phyloP scores from a whole-genome alignment of 2,113 vertebrate species.

The Centropristis striata region DNA sequence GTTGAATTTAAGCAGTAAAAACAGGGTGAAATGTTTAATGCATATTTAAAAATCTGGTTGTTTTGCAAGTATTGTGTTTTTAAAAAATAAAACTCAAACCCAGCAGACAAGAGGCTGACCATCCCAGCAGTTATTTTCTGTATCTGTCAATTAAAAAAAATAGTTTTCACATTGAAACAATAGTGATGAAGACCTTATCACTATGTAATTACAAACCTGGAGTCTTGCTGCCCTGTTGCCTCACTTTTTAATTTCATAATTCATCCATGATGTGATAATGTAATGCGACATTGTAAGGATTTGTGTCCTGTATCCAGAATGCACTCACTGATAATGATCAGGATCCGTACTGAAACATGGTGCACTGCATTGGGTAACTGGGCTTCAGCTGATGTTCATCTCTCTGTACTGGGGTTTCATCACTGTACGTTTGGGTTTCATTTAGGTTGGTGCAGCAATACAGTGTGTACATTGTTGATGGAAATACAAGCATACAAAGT shows the following conservation, averaged over 20 bases:
- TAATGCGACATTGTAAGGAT: background rate
- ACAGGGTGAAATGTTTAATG: background rate
- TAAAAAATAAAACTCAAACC: slow-evolving; percentile 1
- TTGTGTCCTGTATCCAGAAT: slow-evolving; percentile 25
- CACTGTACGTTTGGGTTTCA: slow-evolving; percentile 44
- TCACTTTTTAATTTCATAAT: slow-evolving; percentile 21
- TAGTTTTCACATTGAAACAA: slow-evolving; percentile 25
- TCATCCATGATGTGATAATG: slow-evolving; percentile 5
- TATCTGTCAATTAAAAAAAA: background rate
- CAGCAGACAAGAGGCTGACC: slow-evolving; percentile 17
- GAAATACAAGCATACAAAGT: slow-evolving; percentile 35
- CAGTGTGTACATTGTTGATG: slow-evolving; percentile 9
- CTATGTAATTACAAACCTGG: slow-evolving; percentile 12
- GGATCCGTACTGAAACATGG: slow-evolving; percentile 13
- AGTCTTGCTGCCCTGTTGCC: slow-evolving; percentile 37
- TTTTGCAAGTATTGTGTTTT: slow-evolving; percentile 17
- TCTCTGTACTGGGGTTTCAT: slow-evolving; percentile 26
- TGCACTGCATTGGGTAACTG: slow-evolving; percentile 32
- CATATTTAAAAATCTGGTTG: background rate
- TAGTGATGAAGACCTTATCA: slow-evolving; percentile 3
- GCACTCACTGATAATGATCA: slow-evolving; percentile 16
- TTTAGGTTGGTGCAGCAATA: slow-evolving; percentile 47
- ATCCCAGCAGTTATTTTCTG: slow-evolving; percentile 15
- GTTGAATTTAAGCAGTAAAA: slow-evolving; percentile 18
- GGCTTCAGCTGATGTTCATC: slow-evolving; percentile 34